Evolutionary conservation across 2,113 vertebrate species (phyloP).

Genomic region (Heterotilapia buettikoferi): DNA sequence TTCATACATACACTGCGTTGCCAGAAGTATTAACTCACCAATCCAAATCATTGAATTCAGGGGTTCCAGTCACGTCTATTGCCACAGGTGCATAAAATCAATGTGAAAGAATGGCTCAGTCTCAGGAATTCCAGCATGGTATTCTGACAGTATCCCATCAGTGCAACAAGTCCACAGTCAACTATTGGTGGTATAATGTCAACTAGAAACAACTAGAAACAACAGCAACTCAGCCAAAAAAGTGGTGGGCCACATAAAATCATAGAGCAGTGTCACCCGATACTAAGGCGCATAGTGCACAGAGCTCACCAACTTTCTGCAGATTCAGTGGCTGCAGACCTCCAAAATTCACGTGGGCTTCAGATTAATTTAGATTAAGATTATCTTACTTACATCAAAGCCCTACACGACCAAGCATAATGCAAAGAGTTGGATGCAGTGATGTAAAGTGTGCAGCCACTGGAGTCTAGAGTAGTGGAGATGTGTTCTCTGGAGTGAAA

Average conservation of each 20-base stretch:
- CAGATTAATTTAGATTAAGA: not conserved
- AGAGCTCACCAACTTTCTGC: not conserved
- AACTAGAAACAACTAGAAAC: not conserved
- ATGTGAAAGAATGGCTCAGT: not conserved
- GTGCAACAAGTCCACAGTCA: not conserved
- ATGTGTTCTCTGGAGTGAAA: not conserved
- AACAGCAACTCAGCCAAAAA: not conserved
- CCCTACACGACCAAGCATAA: not conserved
- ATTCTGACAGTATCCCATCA: not conserved
- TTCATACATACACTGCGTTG: not conserved
- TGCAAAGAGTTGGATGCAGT: not conserved
- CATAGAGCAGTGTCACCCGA: fast-evolving
- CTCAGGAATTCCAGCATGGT: not conserved
- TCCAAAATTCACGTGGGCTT: not conserved
- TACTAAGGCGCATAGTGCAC: not conserved
- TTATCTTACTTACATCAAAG: fast-evolving
- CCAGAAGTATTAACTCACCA: not conserved
- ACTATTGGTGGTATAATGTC: not conserved
- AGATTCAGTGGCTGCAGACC: not conserved
- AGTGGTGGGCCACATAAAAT: not conserved
- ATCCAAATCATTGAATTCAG: not conserved
- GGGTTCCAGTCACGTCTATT: fast-evolving
- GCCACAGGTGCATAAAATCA: not conserved
- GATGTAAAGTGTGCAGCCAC: not conserved
- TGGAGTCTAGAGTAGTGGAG: not conserved